These are phyloP conservation scores for Blastobasis lacticolella DNA, from an alignment of 2,888 invertebrate species.

Conservation along the genomic window DNA sequence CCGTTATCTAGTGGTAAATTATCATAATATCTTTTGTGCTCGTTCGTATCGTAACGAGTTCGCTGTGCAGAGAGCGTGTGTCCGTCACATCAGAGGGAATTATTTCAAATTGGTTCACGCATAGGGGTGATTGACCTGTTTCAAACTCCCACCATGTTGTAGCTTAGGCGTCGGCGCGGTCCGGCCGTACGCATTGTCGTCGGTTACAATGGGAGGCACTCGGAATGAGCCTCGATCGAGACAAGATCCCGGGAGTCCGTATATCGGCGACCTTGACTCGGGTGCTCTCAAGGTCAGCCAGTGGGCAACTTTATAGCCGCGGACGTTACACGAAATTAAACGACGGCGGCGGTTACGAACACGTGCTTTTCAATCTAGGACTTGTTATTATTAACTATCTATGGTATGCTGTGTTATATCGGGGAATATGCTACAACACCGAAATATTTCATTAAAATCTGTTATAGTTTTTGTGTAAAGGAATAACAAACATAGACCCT, in stretches of 20 bases:
- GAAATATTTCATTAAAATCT: no score
- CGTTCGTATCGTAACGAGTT: conserved; percentile 17
- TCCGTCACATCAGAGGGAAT: conserved; percentile 29
- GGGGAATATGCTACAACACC: no score
- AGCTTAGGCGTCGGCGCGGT: conserved; percentile 45
- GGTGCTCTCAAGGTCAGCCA: conserved; percentile 48
- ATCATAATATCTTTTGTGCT: conserved; percentile 24
- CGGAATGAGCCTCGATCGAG: conserved; percentile 32
- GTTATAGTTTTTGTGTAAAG: no score
- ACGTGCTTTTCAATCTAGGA: no score
- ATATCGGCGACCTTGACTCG: conserved; percentile 53
- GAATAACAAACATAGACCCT: no score
- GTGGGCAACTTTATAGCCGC: conserved; percentile 23
- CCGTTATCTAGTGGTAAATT: conserved; percentile 10
- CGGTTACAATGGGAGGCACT: conserved; percentile 50
- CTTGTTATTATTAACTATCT: no score
- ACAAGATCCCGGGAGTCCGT: conserved; percentile 27
- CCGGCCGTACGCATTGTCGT: conserved; percentile 56
- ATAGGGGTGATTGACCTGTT: conserved; percentile 52
- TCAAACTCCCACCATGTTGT: conserved; percentile 38
- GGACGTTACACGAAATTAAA: conserved; percentile 18
- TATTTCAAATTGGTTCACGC: conserved; percentile 57
- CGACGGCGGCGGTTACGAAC: conserved; percentile 9
- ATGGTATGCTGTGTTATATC: no score
- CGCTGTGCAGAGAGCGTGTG: conserved; percentile 23